Base-by-base conservation (phyloP, 2,113 vertebrate species). In the Lycaon pictus region DNA sequence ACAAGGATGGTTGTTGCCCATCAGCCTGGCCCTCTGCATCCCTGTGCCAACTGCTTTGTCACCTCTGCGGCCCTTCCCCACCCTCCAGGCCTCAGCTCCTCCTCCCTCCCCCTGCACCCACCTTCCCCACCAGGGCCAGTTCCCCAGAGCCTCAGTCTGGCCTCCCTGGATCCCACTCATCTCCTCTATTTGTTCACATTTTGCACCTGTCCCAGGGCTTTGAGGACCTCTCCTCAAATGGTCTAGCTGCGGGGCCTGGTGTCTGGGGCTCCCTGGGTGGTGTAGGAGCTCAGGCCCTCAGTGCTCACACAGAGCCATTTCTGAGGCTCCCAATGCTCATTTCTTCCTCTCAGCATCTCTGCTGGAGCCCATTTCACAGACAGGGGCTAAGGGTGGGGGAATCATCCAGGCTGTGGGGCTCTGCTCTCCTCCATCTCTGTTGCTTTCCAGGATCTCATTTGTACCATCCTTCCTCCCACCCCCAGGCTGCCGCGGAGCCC, bases 171-270 rank as follows among this genome's bases (percentile, higher is more conserved):
- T 11, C 72, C 55, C 15, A 13, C 25, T 29, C 11, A 1, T 43
- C 71, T 56, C 65, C 51, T 92, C 51, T 60, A 80, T 86, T 48
- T 22, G 5, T 8, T 53, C 23, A 22, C 76, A 22, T 25, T 67
- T 1, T 4, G 12, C 16, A 5, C 85, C 53, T 13, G 4, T 25
- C 65, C 25, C 74, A 76, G 43, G 23, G 32, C 25, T 51, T 25
- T 2, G 1, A 58, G n/a, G 65, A 6, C 27, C 19, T 11, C 51
- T 23, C 11, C 35, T 71, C 27, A 0, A 0, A 0, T 0, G 0
- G 17, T 32, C 51, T 22, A 23, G 63, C 63, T 5, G 0, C 37
- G 2, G 20, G n/a, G 12, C 51, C 56, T 16, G 55, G 37, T 25
- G 5, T 35, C 43, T 15, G 25, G 92, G 55, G 5, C 7, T 25